Evolutionary conservation across 2,797 vertebrate genomes (phyloP), one percentile per base, ranked within the genome.

Genomic region (Syndactyla subalaris): DNA sequence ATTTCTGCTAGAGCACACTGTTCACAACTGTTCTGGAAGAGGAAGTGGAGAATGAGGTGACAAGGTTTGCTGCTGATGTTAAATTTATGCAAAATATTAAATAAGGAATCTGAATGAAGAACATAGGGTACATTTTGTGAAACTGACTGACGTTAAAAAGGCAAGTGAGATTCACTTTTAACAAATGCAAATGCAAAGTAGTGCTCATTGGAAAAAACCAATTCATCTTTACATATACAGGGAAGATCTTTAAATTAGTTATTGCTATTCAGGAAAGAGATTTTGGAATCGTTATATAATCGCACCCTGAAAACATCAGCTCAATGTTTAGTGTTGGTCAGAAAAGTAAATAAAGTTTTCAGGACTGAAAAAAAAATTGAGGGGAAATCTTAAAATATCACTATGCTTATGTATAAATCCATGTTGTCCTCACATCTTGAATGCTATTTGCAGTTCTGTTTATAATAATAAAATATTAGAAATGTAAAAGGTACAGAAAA

Each of bases 381-480:
- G 15, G 85, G 38, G 49, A 96, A 93, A 89, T 43, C 24, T 95
- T 51, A 91, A 94, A 90, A 79, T 81, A 45, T 14, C 57, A 89
- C 81, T 92, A 85, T 90, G 16, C 7, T 7, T 14, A 73, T 72
- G 22, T 49, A 85, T 91, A 93, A 89, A 85, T 67, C 57, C 38
- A 43, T 88, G 74, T 61, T 93, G 23, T 91, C 41, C 30, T 91
- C 62, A 65, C 22, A 75, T 83, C 70, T 62, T 88, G 62, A 89
- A 84, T 21, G 29, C 14, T 89, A 51, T 83, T 91, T 95, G 41
- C 46, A 68, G 27, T 85, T 92, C 65, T 89, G 58, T 83, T 92
- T 94, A 86, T 91, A 94, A 72, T 61, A 93, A 84, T 85, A 89
- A 89, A 96, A 79, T 78, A 94, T 86, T 93, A 92, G 76, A 81